Conservation (phyloP, 2,113 vertebrate species). For the Pogonocichla stellata region DNA sequence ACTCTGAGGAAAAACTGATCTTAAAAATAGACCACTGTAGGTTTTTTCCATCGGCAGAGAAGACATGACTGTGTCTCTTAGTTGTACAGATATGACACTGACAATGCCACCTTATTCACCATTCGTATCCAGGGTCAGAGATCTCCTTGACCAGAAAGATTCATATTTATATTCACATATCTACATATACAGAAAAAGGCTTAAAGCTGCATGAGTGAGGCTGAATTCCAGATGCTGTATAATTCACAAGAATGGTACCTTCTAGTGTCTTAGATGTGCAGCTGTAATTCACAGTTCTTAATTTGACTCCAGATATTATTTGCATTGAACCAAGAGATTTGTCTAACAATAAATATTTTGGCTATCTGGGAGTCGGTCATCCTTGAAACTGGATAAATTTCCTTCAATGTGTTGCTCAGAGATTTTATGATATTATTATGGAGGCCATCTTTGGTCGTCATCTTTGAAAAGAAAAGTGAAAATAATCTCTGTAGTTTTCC, state of each 20-base stretch:
- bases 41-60: neutral
- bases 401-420: neutral
- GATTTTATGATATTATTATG: neutral
- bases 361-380: neutral
- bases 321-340: neutral
- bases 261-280: neutral
- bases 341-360: neutral
- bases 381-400: neutral
- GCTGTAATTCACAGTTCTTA: neutral
- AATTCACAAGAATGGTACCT: neutral
- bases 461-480: neutral
- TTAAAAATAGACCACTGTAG: neutral
- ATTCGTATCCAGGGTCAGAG: neutral
- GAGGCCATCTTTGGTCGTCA: neutral
- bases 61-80: neutral
- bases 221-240: neutral
- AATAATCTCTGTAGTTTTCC: neutral
- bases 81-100: neutral
- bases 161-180: neutral
- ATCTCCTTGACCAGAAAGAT: neutral
- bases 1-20: neutral
- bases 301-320: neutral
- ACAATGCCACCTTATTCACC: neutral
- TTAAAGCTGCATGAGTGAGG: neutral
- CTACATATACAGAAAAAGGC: neutral